Percentiles rank a stretch among this genome's conserved stretches.
Conservation (phyloP, 2,113 vertebrate species). For the Lophius piscatorius region DNA sequence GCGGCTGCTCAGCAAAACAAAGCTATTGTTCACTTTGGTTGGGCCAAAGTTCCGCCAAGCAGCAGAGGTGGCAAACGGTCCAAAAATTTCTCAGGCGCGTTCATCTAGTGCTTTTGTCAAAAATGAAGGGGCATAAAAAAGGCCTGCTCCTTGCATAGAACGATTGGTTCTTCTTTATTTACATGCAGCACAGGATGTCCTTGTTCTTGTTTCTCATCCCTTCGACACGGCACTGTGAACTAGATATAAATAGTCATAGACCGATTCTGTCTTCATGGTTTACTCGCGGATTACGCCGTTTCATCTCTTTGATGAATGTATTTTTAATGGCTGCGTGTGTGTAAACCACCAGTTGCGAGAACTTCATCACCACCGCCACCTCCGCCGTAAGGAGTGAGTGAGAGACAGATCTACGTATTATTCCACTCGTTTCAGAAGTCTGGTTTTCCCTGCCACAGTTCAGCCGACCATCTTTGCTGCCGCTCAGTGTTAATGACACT, state of each 20-base stretch:
- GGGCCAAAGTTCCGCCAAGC: too few species aligned
- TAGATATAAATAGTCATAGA: slow-evolving; percentile 6
- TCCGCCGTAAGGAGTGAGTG: background rate
- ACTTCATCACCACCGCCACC: background rate
- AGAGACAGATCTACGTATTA: too few species aligned
- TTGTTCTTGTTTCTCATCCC: slow-evolving; percentile 1
- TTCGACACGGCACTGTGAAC: background rate
- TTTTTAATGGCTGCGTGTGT: slow-evolving; percentile 33
- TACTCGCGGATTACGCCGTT: slow-evolving; percentile 18
- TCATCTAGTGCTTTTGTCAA: slow-evolving; percentile 10
- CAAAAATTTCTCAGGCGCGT: slow-evolving; percentile 25
- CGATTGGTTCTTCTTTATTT: background rate
- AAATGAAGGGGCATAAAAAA: slow-evolving; percentile 19
- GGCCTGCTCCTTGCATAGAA: background rate
- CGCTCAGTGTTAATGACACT: slow-evolving; percentile 9
- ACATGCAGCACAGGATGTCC: background rate
- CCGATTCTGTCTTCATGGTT: background rate
- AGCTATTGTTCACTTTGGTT: slow-evolving; percentile 1
- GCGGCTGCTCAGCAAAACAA: slow-evolving; percentile 10
- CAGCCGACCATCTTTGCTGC: background rate
- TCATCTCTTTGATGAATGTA: slow-evolving; percentile 31
- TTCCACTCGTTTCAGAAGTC: slow-evolving; percentile 20
- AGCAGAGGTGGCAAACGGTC: slow-evolving; percentile 21
- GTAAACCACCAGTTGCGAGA: slow-evolving; percentile 9
- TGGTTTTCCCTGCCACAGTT: slow-evolving; percentile 4